phyloP scores from a whole-genome alignment of 2,797 vertebrate species.

The Poeciliopsis paucimaculata region DNA sequence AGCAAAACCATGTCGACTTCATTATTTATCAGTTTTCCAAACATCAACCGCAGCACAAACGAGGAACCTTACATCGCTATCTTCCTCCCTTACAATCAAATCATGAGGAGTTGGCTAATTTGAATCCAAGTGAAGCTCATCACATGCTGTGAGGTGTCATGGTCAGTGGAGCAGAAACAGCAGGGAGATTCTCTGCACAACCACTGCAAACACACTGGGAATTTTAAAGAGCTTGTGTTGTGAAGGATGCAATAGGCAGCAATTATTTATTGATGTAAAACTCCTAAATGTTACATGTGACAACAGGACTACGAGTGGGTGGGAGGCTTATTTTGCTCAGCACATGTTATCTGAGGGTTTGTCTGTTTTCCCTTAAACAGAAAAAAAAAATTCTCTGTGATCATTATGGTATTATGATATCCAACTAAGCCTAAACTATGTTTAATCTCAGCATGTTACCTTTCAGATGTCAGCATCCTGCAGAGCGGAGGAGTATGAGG shows the following conservation, averaged over 20 bases:
- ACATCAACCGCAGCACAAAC: slow-evolving; percentile 11
- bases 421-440: background rate
- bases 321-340: slow-evolving; percentile 5
- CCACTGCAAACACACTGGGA: background rate
- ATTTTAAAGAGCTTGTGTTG: slow-evolving; percentile 11
- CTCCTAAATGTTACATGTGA: slow-evolving; percentile 50
- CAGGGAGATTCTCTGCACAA: slow-evolving; percentile 14
- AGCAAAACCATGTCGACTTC: background rate
- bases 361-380: background rate
- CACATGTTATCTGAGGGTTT: background rate
- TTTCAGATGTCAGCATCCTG: slow-evolving; percentile 3
- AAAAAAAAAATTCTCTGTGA: slow-evolving; percentile 3
- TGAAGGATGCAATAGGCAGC: slow-evolving; percentile 9
- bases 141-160: slow-evolving; percentile 22
- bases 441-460: slow-evolving; percentile 12
- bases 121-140: slow-evolving; percentile 12
- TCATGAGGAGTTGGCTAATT: slow-evolving; percentile 4
- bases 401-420: background rate
- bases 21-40: too few species aligned
- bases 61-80: background rate
- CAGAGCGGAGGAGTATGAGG: background rate
- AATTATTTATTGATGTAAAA: slow-evolving; percentile 57
- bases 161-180: slow-evolving; percentile 26
- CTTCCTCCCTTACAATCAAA: slow-evolving; percentile 13
- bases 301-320: background rate